Conservation (phyloP, 2,888 invertebrate genomes). For the Caenorhabditis sp. region DNA sequence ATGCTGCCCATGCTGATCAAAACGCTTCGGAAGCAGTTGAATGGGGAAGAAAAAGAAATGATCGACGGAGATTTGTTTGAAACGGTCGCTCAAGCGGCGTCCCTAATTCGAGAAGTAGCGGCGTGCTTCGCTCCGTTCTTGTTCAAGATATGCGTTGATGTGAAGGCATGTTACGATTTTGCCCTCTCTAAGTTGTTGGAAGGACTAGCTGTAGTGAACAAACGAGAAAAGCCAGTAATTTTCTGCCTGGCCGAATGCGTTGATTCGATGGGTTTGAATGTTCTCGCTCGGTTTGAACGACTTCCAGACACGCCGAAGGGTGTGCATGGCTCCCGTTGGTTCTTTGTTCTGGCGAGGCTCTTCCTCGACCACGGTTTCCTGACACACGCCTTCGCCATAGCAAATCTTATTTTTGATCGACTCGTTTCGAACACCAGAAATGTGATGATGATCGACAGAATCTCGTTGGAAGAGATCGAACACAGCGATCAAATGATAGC, state of each 20-base stretch:
- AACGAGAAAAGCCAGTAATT: background rate
- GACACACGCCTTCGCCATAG: constrained; percentile 52
- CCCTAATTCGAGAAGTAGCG: constrained; percentile 18
- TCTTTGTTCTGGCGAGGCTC: constrained; percentile 12
- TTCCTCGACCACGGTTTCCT: constrained; percentile 30
- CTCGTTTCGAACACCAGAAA: constrained; percentile 1
- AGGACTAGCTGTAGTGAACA: constrained; percentile 11
- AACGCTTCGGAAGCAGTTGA: background rate
- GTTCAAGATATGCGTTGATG: constrained; percentile 13
- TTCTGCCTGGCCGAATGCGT: constrained; percentile 35
- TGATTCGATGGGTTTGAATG: constrained; percentile 39
- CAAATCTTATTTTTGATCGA: constrained; percentile 59
- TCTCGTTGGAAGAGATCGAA: constrained; percentile 5
- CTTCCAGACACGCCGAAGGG: background rate
- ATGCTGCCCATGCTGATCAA: constrained; percentile 22
- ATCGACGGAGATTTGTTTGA: background rate
- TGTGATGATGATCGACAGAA: constrained; percentile 41
- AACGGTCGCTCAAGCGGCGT: background rate
- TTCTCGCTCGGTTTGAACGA: constrained; percentile 15
- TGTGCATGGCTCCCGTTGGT: background rate
- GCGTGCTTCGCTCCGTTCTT: constrained; percentile 23
- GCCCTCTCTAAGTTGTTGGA: background rate
- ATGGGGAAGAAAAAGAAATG: background rate
- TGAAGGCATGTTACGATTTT: constrained; percentile 11
- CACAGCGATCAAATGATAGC: constrained; percentile 12